Percentiles rank a stretch among this genome's conserved stretches.
Evolutionary conservation across 2,888 invertebrate genomes (phyloP).

Genomic region (Platypus cylindrus): DNA sequence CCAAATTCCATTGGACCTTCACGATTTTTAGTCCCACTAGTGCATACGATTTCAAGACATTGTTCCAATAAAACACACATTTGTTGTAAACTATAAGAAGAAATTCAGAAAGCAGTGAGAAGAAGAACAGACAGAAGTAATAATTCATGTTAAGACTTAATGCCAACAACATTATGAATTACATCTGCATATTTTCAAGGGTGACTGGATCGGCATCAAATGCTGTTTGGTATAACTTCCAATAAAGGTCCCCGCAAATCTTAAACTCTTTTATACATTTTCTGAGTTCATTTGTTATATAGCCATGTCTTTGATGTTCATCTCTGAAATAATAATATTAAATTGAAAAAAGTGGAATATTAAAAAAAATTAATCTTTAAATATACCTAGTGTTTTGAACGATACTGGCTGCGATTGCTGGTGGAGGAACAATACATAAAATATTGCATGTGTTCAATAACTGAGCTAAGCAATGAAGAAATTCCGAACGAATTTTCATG

Average conservation of each 20-base stretch:
- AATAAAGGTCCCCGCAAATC: constrained; percentile 58
- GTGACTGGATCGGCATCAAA: constrained; percentile 78
- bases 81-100: constrained; percentile 57
- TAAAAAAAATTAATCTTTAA: constrained; percentile 2
- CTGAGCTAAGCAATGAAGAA: constrained; percentile 54
- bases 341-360: neutral
- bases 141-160: neutral
- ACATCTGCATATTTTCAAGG: constrained; percentile 58
- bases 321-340: constrained; percentile 32
- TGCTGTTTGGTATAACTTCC: constrained; percentile 66
- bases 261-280: constrained; percentile 64
- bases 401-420: constrained; percentile 76
- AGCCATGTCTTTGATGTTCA: constrained; percentile 65
- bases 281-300: constrained; percentile 64
- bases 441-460: constrained; percentile 58
- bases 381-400: constrained; percentile 61
- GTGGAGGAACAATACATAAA: constrained; percentile 81
- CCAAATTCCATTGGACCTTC: constrained; percentile 32
- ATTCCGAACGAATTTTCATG: constrained; percentile 59
- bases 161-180: constrained; percentile 23
- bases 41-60: constrained; percentile 60
- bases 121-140: neutral
- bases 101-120: neutral
- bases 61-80: constrained; percentile 64
- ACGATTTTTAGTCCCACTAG: constrained; percentile 30